Conservation (phyloP, 2,888 invertebrate genomes). For the Balanococcus diminutus region DNA sequence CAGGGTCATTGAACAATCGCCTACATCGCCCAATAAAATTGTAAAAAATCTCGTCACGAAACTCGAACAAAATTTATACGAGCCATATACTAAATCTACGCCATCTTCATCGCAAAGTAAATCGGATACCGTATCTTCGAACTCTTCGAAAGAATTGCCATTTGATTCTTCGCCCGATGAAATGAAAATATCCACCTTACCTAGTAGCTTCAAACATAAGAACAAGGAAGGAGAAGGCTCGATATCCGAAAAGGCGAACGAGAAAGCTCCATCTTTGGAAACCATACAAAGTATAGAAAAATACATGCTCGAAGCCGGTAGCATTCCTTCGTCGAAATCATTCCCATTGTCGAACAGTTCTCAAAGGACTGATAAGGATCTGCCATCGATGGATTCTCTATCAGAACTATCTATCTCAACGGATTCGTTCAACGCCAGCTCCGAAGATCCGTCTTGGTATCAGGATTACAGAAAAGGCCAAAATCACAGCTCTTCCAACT, state of each 20-base stretch:
- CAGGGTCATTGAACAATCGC: background rate
- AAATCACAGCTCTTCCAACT: background rate
- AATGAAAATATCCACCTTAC: background rate
- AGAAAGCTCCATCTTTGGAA: background rate
- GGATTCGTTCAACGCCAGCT: constrained; percentile 1
- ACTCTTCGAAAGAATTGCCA: background rate
- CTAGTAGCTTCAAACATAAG: background rate
- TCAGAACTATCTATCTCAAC: constrained; percentile 30
- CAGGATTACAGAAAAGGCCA: constrained; percentile 36
- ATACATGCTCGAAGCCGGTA: background rate
- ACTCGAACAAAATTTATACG: background rate
- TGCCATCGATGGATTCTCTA: constrained; percentile 2
- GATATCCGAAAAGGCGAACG: background rate
- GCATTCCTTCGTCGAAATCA: background rate
- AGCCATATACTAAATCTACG: background rate
- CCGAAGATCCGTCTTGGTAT: constrained; percentile 37
- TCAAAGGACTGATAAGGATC: constrained; percentile 30
- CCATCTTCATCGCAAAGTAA: background rate
- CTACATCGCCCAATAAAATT: background rate
- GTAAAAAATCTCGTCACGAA: background rate
- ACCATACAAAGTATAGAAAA: background rate
- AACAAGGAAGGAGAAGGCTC: background rate
- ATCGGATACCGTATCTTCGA: background rate
- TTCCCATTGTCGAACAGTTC: background rate
- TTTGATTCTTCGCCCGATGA: background rate